phyloP scores from a whole-genome alignment of 53 echinoderm and acorn worm genomes.

The Holothuria scabra region DNA sequence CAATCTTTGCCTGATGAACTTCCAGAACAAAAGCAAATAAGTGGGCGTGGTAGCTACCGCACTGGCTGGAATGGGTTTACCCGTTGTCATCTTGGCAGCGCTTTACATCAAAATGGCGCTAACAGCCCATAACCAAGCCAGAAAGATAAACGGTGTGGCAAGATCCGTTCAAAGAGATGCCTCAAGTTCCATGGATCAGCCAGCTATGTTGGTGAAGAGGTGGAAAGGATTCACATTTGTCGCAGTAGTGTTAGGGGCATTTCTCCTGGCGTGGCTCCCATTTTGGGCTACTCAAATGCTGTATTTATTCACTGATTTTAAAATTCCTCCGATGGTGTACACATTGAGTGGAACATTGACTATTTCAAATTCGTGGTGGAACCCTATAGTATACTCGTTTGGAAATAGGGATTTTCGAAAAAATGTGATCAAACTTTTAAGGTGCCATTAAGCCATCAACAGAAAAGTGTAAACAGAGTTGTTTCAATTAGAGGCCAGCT shows the following conservation, averaged over 20 bases:
- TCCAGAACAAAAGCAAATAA: background rate
- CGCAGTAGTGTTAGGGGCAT: conserved; percentile 7
- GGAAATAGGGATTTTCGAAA: background rate
- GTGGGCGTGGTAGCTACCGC: background rate
- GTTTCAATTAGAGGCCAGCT: too few relatives aligned
- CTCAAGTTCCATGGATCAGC: background rate
- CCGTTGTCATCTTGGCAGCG: background rate
- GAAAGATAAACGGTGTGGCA: background rate
- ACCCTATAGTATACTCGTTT: conserved; percentile 15
- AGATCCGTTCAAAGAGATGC: background rate
- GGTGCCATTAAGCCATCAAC: too few relatives aligned
- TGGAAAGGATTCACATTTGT: conserved; percentile 5
- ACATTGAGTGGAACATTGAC: background rate
- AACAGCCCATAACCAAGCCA: background rate
- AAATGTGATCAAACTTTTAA: background rate
- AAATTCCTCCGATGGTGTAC: background rate
- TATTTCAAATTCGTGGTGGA: conserved; percentile 34
- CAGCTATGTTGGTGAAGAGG: background rate
- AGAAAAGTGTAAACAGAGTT: too few relatives aligned
- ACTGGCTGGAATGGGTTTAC: background rate
- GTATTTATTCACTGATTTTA: background rate
- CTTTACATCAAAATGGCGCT: conserved; percentile 14
- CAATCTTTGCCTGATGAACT: background rate
- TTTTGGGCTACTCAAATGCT: conserved; percentile 15
- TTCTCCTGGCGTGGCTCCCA: conserved; percentile 12